Base-by-base conservation (phyloP, 1,140 invertebrate genomes). In the Cotesia glomerata region DNA sequence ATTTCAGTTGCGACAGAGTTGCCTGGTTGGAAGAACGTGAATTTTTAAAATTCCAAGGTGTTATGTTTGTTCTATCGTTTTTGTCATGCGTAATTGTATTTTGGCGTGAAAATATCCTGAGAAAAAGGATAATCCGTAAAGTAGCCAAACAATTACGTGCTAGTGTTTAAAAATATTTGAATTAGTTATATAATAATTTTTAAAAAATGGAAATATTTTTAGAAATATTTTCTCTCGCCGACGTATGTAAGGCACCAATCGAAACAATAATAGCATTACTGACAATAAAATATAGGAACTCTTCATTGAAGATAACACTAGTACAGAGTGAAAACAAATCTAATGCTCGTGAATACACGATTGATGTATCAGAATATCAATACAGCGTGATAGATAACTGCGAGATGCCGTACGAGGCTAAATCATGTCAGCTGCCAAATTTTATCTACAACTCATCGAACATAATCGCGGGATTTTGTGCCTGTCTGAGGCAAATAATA, bases 11-110 rank as follows among this genome's bases (percentile, higher is more conserved):
- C 79, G 91, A 92, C 75, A 88, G 86, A 75, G 90, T 92, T 13
- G 90, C 89, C 14, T 93, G 91, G 86, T 87, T 94, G 36, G 93
- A 94, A 79, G 93, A 94, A 82, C 86, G 89, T 69, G 90, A 91
- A 56, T 97, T 95, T 85, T 95, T 95, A 90, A 92, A 94, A 79
- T 97, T 97, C 82, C 92, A 95, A 80, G 89, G 89, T 11, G 90
- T 92, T 73, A 92, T 93, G 84, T 92, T 95, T 77, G 81, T 91
- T 0, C 67, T 92, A 36, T 91, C 91, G 8, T 74, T 92, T 4
- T 76, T 92, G 9, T 94, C 92, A 32, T 89, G 88, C 63, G 75
- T 86, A 8, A 80, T 87, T 61, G 90, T 91, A 3, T 87, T 86
- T 70, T 84, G 88, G 75, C 84, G 91, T 65, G 90, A 91, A 75